Percentiles rank a stretch among this genome's conserved stretches.
Conservation (phyloP, 2,113 vertebrate species). For the Okapia johnstoni region DNA sequence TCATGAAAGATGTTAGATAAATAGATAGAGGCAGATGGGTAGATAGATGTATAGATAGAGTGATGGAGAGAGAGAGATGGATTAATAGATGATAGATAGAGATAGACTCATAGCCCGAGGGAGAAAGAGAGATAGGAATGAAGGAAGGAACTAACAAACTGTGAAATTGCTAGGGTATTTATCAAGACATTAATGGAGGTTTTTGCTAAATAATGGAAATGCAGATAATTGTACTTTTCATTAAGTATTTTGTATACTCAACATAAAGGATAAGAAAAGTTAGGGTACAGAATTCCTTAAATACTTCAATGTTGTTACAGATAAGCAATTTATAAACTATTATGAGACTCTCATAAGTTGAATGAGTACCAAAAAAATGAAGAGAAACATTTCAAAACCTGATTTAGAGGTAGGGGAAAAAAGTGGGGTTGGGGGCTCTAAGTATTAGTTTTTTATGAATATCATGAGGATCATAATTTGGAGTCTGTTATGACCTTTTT, state of each 20-base stretch:
- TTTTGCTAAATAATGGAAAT: not conserved
- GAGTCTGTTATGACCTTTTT: not conserved
- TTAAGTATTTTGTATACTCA: not conserved
- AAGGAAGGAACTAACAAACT: not conserved
- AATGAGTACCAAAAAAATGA: not conserved
- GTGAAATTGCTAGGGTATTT: not conserved
- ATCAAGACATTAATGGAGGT: not conserved
- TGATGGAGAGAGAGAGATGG: not conserved
- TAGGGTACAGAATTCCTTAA: not conserved
- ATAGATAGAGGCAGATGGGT: not conserved
- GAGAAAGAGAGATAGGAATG: not conserved
- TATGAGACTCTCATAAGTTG: not conserved
- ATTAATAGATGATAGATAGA: not conserved
- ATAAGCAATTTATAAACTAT: not conserved
- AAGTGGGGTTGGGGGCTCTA: not conserved
- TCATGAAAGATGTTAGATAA: not conserved
- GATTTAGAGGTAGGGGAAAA: not conserved
- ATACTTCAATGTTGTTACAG: not conserved
- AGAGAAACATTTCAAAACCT: not conserved
- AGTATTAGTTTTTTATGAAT: not conserved
- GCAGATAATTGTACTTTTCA: not conserved
- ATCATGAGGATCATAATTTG: not conserved
- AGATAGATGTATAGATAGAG: not conserved
- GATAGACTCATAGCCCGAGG: not conserved
- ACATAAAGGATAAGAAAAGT: not conserved